A percentile compares a stretch with the other conserved stretches of the same genome.
Evolutionary conservation across 2,797 vertebrate species (phyloP).

Genomic region (Setipinna tenuifilis): DNA sequence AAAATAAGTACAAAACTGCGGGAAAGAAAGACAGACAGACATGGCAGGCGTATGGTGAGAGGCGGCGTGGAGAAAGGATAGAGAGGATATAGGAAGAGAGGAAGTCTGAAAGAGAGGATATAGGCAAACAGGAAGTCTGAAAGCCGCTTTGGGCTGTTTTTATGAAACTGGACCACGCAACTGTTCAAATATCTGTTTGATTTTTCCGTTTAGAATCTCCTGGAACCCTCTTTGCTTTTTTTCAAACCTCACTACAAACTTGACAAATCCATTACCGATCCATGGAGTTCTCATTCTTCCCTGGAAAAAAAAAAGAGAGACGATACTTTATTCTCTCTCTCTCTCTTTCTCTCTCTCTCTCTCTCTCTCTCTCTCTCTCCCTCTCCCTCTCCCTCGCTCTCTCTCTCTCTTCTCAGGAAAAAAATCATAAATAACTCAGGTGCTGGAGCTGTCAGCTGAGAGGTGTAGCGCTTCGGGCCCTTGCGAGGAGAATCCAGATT

Average conservation of each 20-base stretch:
- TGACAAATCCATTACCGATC: slow-evolving; percentile 47
- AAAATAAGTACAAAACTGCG: not conserved
- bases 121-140: slow-evolving; percentile 18
- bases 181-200: slow-evolving; percentile 35
- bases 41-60: not conserved
- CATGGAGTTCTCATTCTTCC: slow-evolving; percentile 40
- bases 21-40: not conserved
- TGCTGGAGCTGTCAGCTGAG: slow-evolving; percentile 27
- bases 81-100: not conserved
- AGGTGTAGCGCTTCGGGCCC: slow-evolving; percentile 1
- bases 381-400: no score
- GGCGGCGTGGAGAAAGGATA: not conserved
- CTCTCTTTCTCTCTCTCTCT: not conserved
- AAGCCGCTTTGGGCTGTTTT: slow-evolving; percentile 41
- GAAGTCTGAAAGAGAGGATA: slow-evolving; percentile 29
- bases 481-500: slow-evolving; percentile 20
- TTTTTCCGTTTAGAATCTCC: slow-evolving; percentile 31
- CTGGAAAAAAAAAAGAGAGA: slow-evolving; percentile 26
- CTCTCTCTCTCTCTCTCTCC: not conserved
- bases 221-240: slow-evolving; percentile 34
- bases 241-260: slow-evolving; percentile 45
- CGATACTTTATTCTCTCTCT: slow-evolving; percentile 35
- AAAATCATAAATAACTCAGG: slow-evolving; percentile 46
- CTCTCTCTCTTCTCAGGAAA: not conserved
- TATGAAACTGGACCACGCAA: slow-evolving; percentile 19